These are phyloP conservation scores for Branchellion lobata DNA, from an alignment of 2,888 invertebrate genomes.

Conservation along the genomic window DNA sequence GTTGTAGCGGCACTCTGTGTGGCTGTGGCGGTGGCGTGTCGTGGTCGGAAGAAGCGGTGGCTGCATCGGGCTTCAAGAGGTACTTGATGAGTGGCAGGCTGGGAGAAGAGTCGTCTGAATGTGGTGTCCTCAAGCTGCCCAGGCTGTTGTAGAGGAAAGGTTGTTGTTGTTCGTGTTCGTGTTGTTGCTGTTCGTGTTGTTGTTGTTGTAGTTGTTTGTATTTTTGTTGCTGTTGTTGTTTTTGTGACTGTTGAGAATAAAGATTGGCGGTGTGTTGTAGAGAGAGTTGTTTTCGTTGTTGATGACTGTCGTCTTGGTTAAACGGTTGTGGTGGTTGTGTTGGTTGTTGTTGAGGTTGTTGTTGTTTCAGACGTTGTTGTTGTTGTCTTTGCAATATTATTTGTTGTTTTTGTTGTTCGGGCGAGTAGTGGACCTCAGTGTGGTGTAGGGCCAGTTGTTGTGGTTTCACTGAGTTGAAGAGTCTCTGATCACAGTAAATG, in stretches of 20 bases:
- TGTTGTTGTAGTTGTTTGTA: conserved; percentile 5
- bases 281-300: background rate
- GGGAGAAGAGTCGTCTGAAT: background rate
- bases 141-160: background rate
- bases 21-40: too few relatives aligned
- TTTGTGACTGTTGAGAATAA: background rate
- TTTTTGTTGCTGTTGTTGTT: background rate
- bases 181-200: conserved; percentile 1
- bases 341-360: conserved; percentile 8
- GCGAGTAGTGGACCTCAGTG: background rate
- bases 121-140: background rate
- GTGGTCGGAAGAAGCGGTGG: background rate
- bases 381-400: background rate
- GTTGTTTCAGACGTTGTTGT: background rate
- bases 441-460: background rate
- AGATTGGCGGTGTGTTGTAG: too few relatives aligned
- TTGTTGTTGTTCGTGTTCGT: background rate
- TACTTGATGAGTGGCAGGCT: background rate
- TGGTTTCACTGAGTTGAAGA: background rate
- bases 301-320: background rate
- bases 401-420: background rate
- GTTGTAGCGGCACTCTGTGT: background rate
- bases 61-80: background rate
- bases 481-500: too few relatives aligned
- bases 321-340: background rate